Conservation (phyloP, 2,888 invertebrate genomes). For the Penaeus monodon region DNA sequence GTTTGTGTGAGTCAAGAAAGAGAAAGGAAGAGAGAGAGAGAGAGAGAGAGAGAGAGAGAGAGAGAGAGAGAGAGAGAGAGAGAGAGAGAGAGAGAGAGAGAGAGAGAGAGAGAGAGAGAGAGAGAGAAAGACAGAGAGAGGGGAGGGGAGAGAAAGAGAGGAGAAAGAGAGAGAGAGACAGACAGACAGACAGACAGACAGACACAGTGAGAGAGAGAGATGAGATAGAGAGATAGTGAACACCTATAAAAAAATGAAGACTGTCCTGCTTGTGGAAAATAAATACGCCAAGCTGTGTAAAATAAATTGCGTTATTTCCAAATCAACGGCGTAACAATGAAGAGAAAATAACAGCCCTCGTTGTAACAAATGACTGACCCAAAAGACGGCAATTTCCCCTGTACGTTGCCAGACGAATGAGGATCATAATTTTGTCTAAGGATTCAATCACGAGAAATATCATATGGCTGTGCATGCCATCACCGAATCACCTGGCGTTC, state of each 20-base stretch:
- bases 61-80: slow-evolving; percentile 2
- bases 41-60: not conserved
- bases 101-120: not conserved
- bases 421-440: too few relatives aligned
- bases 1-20: not conserved
- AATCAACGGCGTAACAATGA: slow-evolving; percentile 37
- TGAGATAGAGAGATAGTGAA: not conserved
- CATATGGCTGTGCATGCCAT: too few relatives aligned
- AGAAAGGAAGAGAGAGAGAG: slow-evolving; percentile 4
- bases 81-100: not conserved
- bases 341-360: slow-evolving; percentile 25
- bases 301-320: slow-evolving; percentile 28
- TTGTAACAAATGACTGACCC: slow-evolving; percentile 45
- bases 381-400: slow-evolving; percentile 48
- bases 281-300: slow-evolving; percentile 19
- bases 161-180: not conserved
- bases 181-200: not conserved
- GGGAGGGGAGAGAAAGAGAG: not conserved
- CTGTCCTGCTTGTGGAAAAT: not conserved
- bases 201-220: not conserved
- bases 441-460: too few relatives aligned
- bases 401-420: slow-evolving; percentile 40
- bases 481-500: too few relatives aligned
- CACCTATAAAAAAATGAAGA: too few relatives aligned
- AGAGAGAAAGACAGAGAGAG: not conserved